These are phyloP conservation scores for Pseudanteris insignis DNA, from an alignment of 2,888 invertebrate species.

Conservation along the genomic window DNA sequence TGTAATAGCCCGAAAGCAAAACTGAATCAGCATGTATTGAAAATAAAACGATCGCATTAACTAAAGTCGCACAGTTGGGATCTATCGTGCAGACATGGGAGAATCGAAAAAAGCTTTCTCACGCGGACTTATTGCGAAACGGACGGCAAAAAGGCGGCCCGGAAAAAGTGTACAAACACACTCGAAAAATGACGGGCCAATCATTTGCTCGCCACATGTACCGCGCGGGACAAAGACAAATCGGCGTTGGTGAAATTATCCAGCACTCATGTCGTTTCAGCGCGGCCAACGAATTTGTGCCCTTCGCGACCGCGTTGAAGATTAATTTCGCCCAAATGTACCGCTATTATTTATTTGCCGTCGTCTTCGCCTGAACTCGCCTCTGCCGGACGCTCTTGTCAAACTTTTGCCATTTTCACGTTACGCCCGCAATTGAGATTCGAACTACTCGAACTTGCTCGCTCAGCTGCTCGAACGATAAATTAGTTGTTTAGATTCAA, in stretches of 20 bases:
- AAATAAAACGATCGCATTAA: no score
- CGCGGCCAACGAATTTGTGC: no score
- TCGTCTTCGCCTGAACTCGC: slow-evolving; percentile 5
- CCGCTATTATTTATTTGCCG: slow-evolving; percentile 22
- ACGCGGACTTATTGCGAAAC: slow-evolving; percentile 10
- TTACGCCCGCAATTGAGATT: slow-evolving; percentile 4
- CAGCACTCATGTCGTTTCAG: slow-evolving; percentile 35
- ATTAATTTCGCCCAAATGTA: slow-evolving; percentile 28
- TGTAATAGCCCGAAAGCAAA: no score
- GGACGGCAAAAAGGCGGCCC: slow-evolving; percentile 6
- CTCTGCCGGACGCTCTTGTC: not conserved
- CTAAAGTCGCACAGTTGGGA: no score
- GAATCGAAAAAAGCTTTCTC: slow-evolving; percentile 15
- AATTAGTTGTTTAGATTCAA: no score
- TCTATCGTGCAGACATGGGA: not conserved
- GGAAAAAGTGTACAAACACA: slow-evolving; percentile 13
- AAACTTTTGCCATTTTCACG: slow-evolving; percentile 7
- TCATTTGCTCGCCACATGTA: slow-evolving; percentile 41
- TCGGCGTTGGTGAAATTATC: slow-evolving; percentile 34
- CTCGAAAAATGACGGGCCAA: slow-evolving; percentile 11
- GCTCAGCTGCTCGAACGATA: no score
- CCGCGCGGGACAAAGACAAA: slow-evolving; percentile 24
- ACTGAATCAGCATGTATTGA: no score
- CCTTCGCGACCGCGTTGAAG: slow-evolving; percentile 31
- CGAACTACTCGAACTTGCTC: not conserved